Evolutionary conservation across 1,140 invertebrate species (phyloP).

Genomic region (Drosophila mayri): DNA sequence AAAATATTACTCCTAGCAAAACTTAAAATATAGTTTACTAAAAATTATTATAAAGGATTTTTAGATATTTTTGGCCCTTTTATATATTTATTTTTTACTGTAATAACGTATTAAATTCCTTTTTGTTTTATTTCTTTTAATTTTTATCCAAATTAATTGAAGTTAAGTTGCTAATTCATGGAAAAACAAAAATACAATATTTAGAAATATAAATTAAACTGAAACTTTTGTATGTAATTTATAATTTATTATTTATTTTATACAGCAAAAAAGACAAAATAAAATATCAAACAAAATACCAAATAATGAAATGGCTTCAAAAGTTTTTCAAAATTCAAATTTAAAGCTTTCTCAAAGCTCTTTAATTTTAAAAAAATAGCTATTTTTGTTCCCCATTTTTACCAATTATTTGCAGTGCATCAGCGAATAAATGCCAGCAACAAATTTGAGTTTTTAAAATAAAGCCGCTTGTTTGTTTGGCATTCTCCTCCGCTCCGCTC

Average conservation of each 20-base stretch:
- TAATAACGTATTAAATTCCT: too few relatives aligned
- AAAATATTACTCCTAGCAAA: neutral
- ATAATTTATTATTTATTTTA: neutral
- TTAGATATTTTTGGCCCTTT: too few relatives aligned
- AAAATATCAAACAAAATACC: too few relatives aligned
- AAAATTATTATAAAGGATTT: neutral
- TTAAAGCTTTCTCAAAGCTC: neutral
- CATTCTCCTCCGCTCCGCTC: constrained; percentile 12
- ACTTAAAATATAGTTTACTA: neutral
- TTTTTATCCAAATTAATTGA: too few relatives aligned
- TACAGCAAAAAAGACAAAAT: too few relatives aligned
- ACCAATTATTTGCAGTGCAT: constrained; percentile 6
- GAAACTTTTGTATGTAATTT: neutral
- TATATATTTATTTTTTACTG: too few relatives aligned
- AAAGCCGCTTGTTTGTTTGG: constrained; percentile 68
- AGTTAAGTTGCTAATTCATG: too few relatives aligned
- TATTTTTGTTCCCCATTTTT: too few relatives aligned
- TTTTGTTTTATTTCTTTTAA: neutral
- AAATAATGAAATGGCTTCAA: neutral
- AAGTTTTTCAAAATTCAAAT: neutral
- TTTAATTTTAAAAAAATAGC: too few relatives aligned
- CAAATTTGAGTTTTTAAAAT: constrained; percentile 60
- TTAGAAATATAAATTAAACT: too few relatives aligned
- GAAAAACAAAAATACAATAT: too few relatives aligned
- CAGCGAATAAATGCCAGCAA: constrained; percentile 62